phyloP scores from a whole-genome alignment of 2,113 vertebrate species.

The Hystrix cristata region DNA sequence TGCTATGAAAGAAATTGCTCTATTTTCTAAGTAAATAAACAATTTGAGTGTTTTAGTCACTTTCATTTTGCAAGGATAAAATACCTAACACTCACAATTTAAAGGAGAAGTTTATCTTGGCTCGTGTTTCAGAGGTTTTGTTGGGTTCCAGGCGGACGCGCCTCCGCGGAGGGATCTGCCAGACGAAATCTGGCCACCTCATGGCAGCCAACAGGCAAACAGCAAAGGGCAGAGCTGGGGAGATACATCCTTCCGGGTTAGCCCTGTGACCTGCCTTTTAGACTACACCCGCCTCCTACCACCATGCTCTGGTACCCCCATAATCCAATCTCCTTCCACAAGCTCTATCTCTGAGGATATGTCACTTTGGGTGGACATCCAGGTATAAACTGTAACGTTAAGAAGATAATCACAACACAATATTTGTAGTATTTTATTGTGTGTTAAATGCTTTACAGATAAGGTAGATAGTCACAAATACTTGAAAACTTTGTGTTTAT shows the following conservation, averaged over 20 bases:
- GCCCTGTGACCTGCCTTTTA: neutral
- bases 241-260: neutral
- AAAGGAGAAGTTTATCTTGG: neutral
- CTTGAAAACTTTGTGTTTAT: neutral
- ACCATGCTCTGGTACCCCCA: neutral
- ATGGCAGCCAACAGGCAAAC: neutral
- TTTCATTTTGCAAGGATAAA: neutral
- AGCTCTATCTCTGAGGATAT: neutral
- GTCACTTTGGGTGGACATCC: neutral
- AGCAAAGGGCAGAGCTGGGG: neutral
- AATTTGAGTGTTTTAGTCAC: neutral
- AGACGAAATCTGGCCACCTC: too few relatives aligned
- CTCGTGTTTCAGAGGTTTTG: neutral
- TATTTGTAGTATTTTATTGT: neutral
- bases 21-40: neutral
- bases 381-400: neutral
- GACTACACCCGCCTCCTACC: neutral
- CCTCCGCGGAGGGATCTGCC: neutral
- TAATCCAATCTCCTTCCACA: fast-evolving
- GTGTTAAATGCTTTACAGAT: neutral
- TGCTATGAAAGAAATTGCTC: neutral
- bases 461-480: neutral
- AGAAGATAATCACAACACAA: neutral
- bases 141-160: fast-evolving
- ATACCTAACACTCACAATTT: neutral